A percentile compares a stretch with the other conserved stretches of the same genome.
Conservation (phyloP, 2,888 invertebrate species). For the Ichneumoninae sp. region DNA sequence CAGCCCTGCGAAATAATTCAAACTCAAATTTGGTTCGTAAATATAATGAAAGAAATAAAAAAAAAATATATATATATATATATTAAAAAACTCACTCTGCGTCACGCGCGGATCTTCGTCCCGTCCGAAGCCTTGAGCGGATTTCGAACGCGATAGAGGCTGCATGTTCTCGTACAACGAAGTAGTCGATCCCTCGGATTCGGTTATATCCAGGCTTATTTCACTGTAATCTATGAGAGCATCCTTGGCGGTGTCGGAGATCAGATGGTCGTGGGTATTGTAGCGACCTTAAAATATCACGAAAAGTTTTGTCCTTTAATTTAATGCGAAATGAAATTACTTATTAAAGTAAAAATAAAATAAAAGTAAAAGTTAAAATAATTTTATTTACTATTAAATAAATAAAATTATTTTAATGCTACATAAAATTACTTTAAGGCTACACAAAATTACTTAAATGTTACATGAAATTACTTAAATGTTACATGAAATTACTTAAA, state of each 20-base stretch:
- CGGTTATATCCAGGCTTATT: slow-evolving; percentile 69
- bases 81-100: slow-evolving; percentile 59
- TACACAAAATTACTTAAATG: too few species aligned
- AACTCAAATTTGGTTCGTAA: slow-evolving; percentile 54
- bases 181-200: slow-evolving; percentile 70
- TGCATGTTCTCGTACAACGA: slow-evolving; percentile 75
- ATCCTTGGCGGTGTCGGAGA: slow-evolving; percentile 70
- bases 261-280: slow-evolving; percentile 75
- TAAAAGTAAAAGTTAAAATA: too few species aligned
- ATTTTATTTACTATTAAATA: too few species aligned
- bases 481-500: too few species aligned
- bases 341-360: too few species aligned
- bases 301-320: not conserved
- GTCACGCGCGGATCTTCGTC: slow-evolving; percentile 61
- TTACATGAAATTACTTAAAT: too few species aligned
- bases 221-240: slow-evolving; percentile 69
- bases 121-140: slow-evolving; percentile 66
- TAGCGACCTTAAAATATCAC: slow-evolving; percentile 58
- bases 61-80: not conserved
- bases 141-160: slow-evolving; percentile 71
- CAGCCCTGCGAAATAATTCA: slow-evolving; percentile 61
- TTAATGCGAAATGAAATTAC: too few species aligned
- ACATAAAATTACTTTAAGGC: too few species aligned
- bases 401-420: too few species aligned
- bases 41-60: not conserved